These are phyloP conservation scores for Meteorus cinctellus DNA, from an alignment of 2,888 invertebrate species.

Conservation along the genomic window DNA sequence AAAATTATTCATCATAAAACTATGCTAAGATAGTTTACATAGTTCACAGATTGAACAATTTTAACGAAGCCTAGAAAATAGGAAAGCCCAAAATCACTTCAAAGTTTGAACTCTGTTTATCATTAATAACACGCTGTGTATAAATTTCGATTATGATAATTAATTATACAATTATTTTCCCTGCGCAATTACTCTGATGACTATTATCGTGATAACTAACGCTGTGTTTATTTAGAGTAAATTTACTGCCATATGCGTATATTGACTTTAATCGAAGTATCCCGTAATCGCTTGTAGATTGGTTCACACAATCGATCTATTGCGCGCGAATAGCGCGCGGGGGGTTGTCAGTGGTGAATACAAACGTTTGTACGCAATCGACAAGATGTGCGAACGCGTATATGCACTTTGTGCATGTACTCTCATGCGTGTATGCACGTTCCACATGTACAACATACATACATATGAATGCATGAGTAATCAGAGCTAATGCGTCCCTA, in stretches of 20 bases:
- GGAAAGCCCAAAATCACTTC: no score
- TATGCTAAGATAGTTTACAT: no score
- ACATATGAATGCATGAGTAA: slow-evolving; percentile 59
- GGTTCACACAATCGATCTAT: slow-evolving; percentile 44
- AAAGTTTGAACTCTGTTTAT: no score
- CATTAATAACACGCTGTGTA: background rate
- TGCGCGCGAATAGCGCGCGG: slow-evolving; percentile 24
- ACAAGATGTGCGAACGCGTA: slow-evolving; percentile 49
- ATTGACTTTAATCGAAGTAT: slow-evolving; percentile 45
- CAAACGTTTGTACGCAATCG: slow-evolving; percentile 51
- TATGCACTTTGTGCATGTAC: slow-evolving; percentile 37
- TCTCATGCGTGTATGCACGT: slow-evolving; percentile 40
- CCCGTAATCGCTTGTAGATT: slow-evolving; percentile 43
- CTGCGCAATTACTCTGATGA: background rate
- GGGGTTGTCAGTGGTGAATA: slow-evolving; percentile 31
- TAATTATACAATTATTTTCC: background rate
- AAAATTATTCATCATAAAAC: no score
- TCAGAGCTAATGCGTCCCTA: slow-evolving; percentile 70
- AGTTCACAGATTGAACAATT: no score
- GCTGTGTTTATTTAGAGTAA: slow-evolving; percentile 8
- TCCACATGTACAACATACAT: slow-evolving; percentile 47
- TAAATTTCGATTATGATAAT: background rate
- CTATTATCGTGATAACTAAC: slow-evolving; percentile 16
- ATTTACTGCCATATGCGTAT: slow-evolving; percentile 6
- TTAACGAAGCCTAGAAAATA: no score